phyloP scores from a whole-genome alignment of 2,113 vertebrate species.

The Chinchilla lanigera region DNA sequence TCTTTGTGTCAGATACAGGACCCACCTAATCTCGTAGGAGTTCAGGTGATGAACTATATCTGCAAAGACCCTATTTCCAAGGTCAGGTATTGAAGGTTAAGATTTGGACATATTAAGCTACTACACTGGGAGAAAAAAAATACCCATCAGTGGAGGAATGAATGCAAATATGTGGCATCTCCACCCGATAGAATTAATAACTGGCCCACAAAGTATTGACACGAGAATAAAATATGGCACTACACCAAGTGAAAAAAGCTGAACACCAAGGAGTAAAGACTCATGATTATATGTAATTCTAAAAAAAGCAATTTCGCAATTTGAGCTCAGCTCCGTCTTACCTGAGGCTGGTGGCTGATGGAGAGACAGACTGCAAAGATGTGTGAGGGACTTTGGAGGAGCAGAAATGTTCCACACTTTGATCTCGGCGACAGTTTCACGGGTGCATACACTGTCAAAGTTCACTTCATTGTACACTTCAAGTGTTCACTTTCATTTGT shows the following conservation, averaged over 20 bases:
- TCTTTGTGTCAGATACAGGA: neutral
- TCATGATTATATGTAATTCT: neutral
- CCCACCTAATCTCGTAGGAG: neutral
- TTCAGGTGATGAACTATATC: neutral
- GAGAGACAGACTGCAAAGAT: neutral
- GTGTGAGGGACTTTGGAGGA: neutral
- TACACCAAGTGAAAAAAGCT: neutral
- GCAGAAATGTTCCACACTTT: neutral
- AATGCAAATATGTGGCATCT: neutral
- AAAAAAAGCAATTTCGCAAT: neutral
- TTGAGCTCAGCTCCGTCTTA: neutral
- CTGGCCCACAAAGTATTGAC: neutral
- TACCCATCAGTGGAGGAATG: neutral
- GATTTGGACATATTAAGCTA: neutral
- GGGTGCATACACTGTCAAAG: neutral
- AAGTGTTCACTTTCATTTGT: conserved; percentile 3
- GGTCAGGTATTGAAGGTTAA: neutral
- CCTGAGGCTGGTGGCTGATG: neutral
- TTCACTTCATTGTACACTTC: neutral
- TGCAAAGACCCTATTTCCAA: neutral
- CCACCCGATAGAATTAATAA: neutral
- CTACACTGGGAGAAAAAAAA: neutral
- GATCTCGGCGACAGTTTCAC: neutral
- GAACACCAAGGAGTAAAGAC: neutral
- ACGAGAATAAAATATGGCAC: neutral